A percentile compares a stretch with the other conserved stretches of the same genome.
These are phyloP conservation scores for Apistogramma diplotaenia DNA, from an alignment of 2,113 vertebrate species.

Conservation along the genomic window DNA sequence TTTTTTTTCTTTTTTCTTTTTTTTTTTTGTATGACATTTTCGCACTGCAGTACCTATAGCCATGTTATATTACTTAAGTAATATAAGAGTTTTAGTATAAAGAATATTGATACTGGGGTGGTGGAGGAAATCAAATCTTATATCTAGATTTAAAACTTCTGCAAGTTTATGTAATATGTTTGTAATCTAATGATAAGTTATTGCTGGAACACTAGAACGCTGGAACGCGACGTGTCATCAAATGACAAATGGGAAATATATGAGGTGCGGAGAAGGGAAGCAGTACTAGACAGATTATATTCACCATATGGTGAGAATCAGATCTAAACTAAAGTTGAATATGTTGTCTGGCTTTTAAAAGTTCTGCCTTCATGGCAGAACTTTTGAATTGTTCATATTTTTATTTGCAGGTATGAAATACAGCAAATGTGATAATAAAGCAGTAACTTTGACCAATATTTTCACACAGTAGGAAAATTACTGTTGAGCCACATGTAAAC, in stretches of 20 bases:
- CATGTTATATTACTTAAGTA: conserved; percentile 6
- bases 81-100: background rate
- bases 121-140: background rate
- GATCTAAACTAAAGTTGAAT: background rate
- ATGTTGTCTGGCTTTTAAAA: background rate
- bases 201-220: too few species aligned
- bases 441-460: background rate
- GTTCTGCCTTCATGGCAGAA: background rate
- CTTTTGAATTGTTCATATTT: background rate
- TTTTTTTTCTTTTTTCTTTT: background rate
- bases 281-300: background rate
- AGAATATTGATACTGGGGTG: background rate
- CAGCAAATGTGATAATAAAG: background rate
- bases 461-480: conserved; percentile 1
- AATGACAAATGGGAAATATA: background rate
- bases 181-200: conserved; percentile 2
- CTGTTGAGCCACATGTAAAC: background rate
- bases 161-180: background rate
- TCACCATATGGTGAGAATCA: background rate
- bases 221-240: background rate
- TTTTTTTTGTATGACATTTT: background rate
- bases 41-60: background rate
- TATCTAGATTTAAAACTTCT: background rate
- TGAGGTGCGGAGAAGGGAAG: background rate
- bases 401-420: background rate